Evolutionary conservation across 2,797 vertebrate genomes (phyloP), one percentile per base, ranked within the genome.

Genomic region (Phrynocephalus forsythii): DNA sequence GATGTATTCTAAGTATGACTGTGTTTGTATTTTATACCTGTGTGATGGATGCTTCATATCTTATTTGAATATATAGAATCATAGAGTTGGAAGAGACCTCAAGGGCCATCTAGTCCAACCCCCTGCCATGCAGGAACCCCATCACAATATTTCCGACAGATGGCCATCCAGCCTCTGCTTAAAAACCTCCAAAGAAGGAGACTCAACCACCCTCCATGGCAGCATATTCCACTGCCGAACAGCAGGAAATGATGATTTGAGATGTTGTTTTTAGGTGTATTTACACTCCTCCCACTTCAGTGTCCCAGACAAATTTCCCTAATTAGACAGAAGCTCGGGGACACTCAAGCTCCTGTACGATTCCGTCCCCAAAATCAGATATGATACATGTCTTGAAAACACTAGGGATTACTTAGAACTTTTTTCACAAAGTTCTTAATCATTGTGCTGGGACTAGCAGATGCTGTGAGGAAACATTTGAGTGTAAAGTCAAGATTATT

Each of bases 201-300:
- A 33, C 33, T 33, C 33, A 33, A 33, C 33, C 33, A 33, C 33
- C 33, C 33, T 33, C 33, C 33, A 2, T 33, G 33, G 33, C 33
- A 33, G 33, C 33, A 33, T 33, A 33, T 33, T 33, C 33, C 33
- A 33, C 33, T 33, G 33, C 33, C 33, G 33, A 33, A 33, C 33
- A 33, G 33, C 33, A 33, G 24, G 68, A 11, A 72, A 28, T 87
- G 7, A 76, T 76, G 18, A 48, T 30, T 73, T 50, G 85, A 91
- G 89, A 90, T 79, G 88, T 0, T 48, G 24, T 1, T 83, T 48
- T 28, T 82, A 85, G 92, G 90, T 86, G 30, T 79, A 6, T 86
- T 91, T 79, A 20, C 48, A 0, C 26, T 3, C 6, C 16, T 52
- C 44, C 10, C 3, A 15, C 30, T 50, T 73, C 24, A 38, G 2